Evolutionary conservation across 2,113 vertebrate genomes (phyloP).

Genomic region (Ceratotherium simum): DNA sequence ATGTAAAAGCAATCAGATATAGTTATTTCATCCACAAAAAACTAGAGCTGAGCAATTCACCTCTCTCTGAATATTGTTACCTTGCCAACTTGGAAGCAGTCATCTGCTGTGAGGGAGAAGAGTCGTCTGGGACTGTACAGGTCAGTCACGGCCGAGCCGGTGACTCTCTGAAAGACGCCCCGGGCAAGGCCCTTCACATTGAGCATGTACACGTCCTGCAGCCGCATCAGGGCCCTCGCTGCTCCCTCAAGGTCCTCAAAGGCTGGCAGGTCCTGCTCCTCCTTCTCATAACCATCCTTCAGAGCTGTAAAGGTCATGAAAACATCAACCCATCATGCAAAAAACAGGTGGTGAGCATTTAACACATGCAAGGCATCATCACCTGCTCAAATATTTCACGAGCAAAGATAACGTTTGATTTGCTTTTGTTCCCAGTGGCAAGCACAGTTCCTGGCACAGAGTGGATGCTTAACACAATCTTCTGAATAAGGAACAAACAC

Average conservation of each 20-base stretch:
- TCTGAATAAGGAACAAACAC: background rate
- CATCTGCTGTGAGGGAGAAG: slow-evolving; percentile 91
- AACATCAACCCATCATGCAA: background rate
- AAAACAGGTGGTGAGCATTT: background rate
- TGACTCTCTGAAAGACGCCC: slow-evolving; percentile 90
- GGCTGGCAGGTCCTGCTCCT: slow-evolving; percentile 90
- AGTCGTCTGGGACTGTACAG: slow-evolving; percentile 88
- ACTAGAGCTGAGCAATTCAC: background rate
- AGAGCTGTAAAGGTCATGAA: slow-evolving; percentile 85
- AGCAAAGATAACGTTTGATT: background rate
- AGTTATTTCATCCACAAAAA: background rate
- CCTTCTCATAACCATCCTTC: slow-evolving; percentile 87
- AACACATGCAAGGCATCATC: background rate
- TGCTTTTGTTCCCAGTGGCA: background rate
- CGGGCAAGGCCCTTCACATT: slow-evolving; percentile 89
- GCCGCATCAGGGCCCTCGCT: slow-evolving; percentile 92
- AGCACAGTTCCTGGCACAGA: background rate
- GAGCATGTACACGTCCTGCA: slow-evolving; percentile 95
- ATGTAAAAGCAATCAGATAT: background rate
- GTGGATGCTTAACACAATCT: background rate
- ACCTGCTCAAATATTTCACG: background rate
- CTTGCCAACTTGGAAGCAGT: slow-evolving; percentile 97
- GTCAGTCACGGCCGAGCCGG: slow-evolving; percentile 69
- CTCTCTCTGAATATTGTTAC: slow-evolving; percentile 81
- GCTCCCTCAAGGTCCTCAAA: slow-evolving; percentile 94